Evolutionary conservation across 2,113 vertebrate species (phyloP).

Genomic region (Phrynosoma platyrhinos): DNA sequence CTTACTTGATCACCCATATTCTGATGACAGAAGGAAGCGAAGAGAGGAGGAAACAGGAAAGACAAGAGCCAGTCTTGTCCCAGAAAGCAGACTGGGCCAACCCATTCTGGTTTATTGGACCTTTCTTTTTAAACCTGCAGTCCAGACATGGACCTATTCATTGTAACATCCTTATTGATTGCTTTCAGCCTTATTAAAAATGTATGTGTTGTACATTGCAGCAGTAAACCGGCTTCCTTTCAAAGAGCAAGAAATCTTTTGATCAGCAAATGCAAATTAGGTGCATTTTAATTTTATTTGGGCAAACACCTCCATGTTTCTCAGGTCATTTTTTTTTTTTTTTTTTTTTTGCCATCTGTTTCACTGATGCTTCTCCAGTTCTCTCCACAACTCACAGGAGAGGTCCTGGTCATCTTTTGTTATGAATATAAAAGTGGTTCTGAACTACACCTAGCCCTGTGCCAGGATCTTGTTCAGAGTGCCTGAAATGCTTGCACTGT

Average conservation of each 20-base stretch:
- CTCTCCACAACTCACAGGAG: background rate
- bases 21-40: background rate
- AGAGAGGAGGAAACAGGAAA: background rate
- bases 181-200: conserved; percentile 47
- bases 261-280: conserved; percentile 67
- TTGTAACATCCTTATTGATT: background rate
- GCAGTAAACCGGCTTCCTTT: conserved; percentile 50
- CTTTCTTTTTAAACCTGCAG: background rate
- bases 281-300: conserved; percentile 53
- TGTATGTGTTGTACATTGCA: conserved; percentile 21
- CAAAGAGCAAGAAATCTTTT: conserved; percentile 59
- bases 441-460: background rate
- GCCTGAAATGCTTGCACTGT: background rate
- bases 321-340: background rate
- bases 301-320: conserved; percentile 48
- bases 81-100: background rate
- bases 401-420: too few relatives aligned
- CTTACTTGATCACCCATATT: background rate
- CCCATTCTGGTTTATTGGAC: background rate
- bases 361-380: background rate
- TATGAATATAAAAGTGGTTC: background rate
- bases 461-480: background rate
- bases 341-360: background rate
- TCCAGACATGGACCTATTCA: background rate
- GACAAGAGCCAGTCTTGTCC: background rate